phyloP scores from a whole-genome alignment of 2,797 vertebrate genomes.

The Phoxinus dragarum region DNA sequence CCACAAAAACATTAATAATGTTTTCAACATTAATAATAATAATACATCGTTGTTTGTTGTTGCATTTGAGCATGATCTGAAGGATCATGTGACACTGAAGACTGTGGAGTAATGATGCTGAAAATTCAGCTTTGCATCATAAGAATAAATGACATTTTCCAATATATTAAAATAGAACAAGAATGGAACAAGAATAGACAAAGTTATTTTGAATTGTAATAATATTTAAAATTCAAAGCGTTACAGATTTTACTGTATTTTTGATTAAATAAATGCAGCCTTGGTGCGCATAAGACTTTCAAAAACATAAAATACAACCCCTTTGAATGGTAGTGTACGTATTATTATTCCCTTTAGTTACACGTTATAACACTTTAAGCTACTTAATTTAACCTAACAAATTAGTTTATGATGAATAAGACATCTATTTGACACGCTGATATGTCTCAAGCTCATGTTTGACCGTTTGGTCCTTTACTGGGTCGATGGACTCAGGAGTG shows the following conservation, averaged over 20 bases:
- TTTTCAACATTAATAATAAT: not conserved
- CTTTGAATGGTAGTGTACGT: not conserved
- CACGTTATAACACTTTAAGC: not conserved
- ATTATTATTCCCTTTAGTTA: not conserved
- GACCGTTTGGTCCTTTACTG: conserved; percentile 78
- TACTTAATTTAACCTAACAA: not conserved
- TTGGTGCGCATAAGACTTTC: not conserved
- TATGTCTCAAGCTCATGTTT: conserved; percentile 65
- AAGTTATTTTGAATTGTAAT: not conserved
- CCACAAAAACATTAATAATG: not conserved
- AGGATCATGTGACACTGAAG: not conserved
- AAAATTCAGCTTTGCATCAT: not conserved
- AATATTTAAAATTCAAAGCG: not conserved
- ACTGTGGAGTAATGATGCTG: not conserved
- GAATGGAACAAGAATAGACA: not conserved
- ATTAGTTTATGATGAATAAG: not conserved
- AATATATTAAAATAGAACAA: not conserved
- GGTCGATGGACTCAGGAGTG: conserved; percentile 77
- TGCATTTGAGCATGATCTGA: not conserved
- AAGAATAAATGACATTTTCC: not conserved
- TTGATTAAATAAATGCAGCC: not conserved
- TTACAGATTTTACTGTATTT: not conserved
- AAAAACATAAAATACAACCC: not conserved
- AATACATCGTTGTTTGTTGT: too few relatives aligned
- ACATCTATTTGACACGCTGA: not conserved